phyloP scores from a whole-genome alignment of 2,888 invertebrate genomes.

The Bellardia bayeri region DNA sequence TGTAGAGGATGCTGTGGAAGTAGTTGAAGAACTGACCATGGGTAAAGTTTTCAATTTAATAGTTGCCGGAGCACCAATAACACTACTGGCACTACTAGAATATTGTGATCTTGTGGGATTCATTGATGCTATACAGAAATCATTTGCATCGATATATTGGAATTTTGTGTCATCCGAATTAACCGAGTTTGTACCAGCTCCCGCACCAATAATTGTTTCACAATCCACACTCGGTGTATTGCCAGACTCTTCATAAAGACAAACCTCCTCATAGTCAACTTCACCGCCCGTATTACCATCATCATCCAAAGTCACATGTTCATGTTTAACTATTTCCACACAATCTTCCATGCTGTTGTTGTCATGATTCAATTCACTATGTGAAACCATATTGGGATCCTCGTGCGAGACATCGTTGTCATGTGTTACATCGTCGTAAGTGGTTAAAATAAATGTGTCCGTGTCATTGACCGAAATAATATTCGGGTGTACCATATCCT shows the following conservation, averaged over 20 bases:
- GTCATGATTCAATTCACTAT: conserved; percentile 76
- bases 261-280: conserved; percentile 81
- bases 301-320: conserved; percentile 77
- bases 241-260: conserved; percentile 80
- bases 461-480: conserved; percentile 80
- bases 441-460: conserved; percentile 79
- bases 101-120: conserved; percentile 70
- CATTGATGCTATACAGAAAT: conserved; percentile 80
- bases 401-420: conserved; percentile 79
- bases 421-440: conserved; percentile 80
- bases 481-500: conserved; percentile 77
- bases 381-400: conserved; percentile 78
- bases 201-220: conserved; percentile 77
- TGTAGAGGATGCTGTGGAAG: conserved; percentile 76
- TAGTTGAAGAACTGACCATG: conserved; percentile 77
- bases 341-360: conserved; percentile 78
- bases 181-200: conserved; percentile 76
- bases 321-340: conserved; percentile 79
- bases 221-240: conserved; percentile 78
- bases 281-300: conserved; percentile 79
- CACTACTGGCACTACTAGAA: conserved; percentile 70
- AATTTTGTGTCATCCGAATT: conserved; percentile 76
- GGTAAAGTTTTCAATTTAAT: conserved; percentile 80
- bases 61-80: conserved; percentile 63
- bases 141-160: conserved; percentile 80